Base-by-base conservation (phyloP, 2,797 vertebrate species). In the Sebastiscus tertius region DNA sequence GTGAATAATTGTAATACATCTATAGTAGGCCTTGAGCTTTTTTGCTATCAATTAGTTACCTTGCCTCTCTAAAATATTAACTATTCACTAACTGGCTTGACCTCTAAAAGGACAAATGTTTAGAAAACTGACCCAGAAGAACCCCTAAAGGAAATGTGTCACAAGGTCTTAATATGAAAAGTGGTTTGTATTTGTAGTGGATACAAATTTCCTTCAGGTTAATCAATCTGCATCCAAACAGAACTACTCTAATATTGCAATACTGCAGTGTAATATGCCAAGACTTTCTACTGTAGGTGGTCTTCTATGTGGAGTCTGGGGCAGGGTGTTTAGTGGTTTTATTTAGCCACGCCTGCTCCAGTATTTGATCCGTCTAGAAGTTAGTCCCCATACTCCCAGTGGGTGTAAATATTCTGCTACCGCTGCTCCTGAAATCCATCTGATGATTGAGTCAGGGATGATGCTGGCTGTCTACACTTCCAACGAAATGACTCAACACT, bases 401-500 rank as follows among this genome's bases (percentile, higher is more conserved):
- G 66, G 70, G 42, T 79, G 77, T 72, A 81, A 84, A 84, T 83
- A 80, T 78, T 27, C 68, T 22, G 16, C 68, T 52, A 18, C 75
- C 46, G 72, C 81, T 76, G 78, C 72, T 78, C 26, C 67, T 84
- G 74, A 78, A 80, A 86, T 70, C 72, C 81, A 81, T 83, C 65
- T 69, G 77, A 86, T 84, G 86, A 75, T 64, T 81, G 72, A 90
- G 81, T 88, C 80, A 76, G 56, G 52, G 68, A 82, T 42, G 80
- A 87, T 52, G 69, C 77, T 16, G 75, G 58, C 81, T 76, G 72
- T 79, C 56, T 63, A 70, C 85, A 74, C 66, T 61, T 83, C 72
- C 77, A 63, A 82, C 71, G 64, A 72, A 80, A 72, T 89, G 86
- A 90, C 78, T 92, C 89, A 73, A 81, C 80, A 34, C 87, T 85